Conservation (phyloP, 64 coral and sea anemone genomes). For the Stylophora pistillata region DNA sequence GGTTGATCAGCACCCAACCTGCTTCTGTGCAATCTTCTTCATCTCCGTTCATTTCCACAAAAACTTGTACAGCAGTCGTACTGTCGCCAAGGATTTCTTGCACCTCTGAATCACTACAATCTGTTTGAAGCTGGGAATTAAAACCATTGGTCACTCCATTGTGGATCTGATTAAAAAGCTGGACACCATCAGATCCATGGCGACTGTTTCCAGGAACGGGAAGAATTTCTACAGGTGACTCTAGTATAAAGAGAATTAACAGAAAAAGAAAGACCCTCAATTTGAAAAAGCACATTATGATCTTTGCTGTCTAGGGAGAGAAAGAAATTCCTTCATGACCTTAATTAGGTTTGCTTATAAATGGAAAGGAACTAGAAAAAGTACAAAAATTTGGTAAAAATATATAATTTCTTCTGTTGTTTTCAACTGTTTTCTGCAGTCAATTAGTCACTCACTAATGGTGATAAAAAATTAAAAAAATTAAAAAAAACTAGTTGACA, state of each 20-base stretch:
- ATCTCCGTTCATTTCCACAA: conserved; percentile 12
- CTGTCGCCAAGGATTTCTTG: neutral
- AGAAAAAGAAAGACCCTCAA: neutral
- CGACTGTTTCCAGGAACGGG: neutral
- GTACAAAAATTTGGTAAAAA: too few species aligned
- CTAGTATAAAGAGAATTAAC: neutral
- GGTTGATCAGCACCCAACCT: neutral
- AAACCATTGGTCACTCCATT: conserved; percentile 6
- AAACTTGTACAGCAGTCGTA: conserved; percentile 23
- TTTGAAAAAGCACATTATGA: neutral
- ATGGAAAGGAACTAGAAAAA: too few species aligned
- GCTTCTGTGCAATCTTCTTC: neutral
- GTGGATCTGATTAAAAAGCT: neutral
- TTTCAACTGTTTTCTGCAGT: too few species aligned
- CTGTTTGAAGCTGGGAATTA: neutral
- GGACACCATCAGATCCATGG: neutral
- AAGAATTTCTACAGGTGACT: conserved; percentile 3
- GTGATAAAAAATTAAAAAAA: too few species aligned
- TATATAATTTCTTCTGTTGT: too few species aligned
- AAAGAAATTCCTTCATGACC: too few species aligned
- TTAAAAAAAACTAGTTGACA: too few species aligned
- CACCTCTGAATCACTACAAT: conserved; percentile 17
- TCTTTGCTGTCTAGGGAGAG: neutral
- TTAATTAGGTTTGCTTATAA: too few species aligned
- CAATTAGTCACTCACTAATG: too few species aligned